A percentile compares a stretch with the other conserved stretches of the same genome.
These are phyloP conservation scores for Mormyrops boulengeri DNA, from an alignment of 2,797 vertebrate genomes.

Conservation along the genomic window DNA sequence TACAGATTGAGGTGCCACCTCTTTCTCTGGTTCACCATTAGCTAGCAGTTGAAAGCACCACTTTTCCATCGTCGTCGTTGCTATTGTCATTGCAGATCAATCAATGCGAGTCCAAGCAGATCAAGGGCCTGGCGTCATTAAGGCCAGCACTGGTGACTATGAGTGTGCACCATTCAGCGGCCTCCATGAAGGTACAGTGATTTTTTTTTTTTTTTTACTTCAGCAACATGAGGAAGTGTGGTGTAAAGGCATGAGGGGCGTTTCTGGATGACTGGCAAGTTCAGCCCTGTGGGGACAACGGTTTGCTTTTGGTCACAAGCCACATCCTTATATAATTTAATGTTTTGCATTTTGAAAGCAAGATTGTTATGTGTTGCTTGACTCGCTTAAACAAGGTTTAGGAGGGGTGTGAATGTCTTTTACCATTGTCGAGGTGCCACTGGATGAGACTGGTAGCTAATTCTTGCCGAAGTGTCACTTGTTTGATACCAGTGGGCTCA, in stretches of 20 bases:
- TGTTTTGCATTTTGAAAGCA: background rate
- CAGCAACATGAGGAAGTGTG: background rate
- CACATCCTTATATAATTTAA: background rate
- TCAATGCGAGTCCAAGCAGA: constrained; percentile 77
- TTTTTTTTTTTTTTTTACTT: background rate
- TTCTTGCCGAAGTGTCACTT: background rate
- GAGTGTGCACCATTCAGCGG: constrained; percentile 73
- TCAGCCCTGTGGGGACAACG: background rate
- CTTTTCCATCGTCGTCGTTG: background rate
- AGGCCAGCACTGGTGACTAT: constrained; percentile 77
- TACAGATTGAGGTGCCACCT: constrained; percentile 83
- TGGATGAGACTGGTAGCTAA: background rate
- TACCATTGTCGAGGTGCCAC: background rate
- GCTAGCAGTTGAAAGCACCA: background rate
- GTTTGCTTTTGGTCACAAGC: background rate
- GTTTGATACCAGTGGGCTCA: background rate
- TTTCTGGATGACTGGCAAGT: background rate
- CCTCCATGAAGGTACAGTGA: constrained; percentile 76
- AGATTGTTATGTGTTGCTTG: background rate
- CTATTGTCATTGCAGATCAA: constrained; percentile 77
- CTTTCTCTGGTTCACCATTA: background rate
- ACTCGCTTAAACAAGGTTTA: background rate
- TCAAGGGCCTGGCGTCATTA: constrained; percentile 76
- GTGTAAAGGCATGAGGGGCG: background rate
- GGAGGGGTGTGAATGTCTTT: background rate